These are phyloP conservation scores for Hypotaenidia okinawae DNA, from an alignment of 2,797 vertebrate species.

Conservation along the genomic window DNA sequence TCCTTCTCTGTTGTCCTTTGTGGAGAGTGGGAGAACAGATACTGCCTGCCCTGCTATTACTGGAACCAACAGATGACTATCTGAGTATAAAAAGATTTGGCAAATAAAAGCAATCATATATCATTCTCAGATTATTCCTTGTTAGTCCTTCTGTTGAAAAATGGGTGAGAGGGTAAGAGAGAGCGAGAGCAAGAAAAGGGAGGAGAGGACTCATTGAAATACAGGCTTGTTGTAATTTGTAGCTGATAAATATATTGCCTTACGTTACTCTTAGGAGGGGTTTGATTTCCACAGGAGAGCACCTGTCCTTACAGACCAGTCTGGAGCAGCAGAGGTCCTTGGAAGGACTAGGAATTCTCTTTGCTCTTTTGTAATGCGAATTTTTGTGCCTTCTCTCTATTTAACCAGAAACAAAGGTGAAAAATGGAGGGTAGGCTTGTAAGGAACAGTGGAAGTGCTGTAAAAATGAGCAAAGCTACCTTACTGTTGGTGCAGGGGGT, in stretches of 20 bases:
- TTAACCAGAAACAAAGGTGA: not conserved
- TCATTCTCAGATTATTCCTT: not conserved
- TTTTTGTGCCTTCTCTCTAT: not conserved
- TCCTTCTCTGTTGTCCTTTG: not conserved
- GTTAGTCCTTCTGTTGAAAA: not conserved
- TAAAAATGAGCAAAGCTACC: not conserved
- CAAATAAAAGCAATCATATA: not conserved
- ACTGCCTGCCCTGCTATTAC: not conserved
- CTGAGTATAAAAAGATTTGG: not conserved
- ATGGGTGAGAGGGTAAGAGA: not conserved
- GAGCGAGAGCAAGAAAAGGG: not conserved
- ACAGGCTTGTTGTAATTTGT: not conserved
- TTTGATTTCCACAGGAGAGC: not conserved
- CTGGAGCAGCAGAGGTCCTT: not conserved
- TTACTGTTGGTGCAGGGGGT: not conserved
- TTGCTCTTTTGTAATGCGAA: not conserved
- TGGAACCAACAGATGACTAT: not conserved
- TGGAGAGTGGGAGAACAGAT: not conserved
- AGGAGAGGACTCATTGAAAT: not conserved
- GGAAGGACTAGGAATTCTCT: not conserved
- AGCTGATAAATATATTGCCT: not conserved
- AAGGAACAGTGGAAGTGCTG: not conserved
- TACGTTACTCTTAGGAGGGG: not conserved
- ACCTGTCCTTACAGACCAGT: not conserved
- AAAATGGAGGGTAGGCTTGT: not conserved